Percentiles rank a stretch among this genome's conserved stretches.
Conservation (phyloP, 2,888 invertebrate species). For the Sminthurinus aureus region DNA sequence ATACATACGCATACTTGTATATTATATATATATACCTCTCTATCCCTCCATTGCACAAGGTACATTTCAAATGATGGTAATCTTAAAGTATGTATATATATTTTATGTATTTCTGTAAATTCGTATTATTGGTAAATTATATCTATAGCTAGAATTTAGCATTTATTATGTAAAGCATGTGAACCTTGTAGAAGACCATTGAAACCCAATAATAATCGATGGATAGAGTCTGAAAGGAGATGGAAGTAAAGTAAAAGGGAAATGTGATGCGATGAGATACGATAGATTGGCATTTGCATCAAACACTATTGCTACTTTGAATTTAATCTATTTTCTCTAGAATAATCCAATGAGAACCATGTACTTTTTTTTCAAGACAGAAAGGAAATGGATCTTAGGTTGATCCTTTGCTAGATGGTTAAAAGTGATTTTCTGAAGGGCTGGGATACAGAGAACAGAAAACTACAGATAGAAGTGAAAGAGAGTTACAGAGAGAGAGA, state of each 20-base stretch:
- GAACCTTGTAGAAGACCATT: not conserved
- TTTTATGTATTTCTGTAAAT: not conserved
- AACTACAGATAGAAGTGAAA: not conserved
- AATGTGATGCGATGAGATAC: conserved; percentile 30
- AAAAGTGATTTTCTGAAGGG: conserved; percentile 26
- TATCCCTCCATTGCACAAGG: not conserved
- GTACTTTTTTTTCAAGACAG: not conserved
- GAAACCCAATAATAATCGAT: conserved; percentile 7
- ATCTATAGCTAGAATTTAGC: not conserved
- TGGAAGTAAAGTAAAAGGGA: conserved; percentile 1
- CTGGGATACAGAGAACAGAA: not conserved
- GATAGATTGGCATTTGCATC: conserved; percentile 29
- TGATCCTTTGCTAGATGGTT: conserved; percentile 19
- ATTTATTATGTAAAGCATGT: not conserved
- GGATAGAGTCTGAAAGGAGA: conserved; percentile 20
- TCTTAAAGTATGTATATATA: not conserved
- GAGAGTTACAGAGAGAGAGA: not conserved
- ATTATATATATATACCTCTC: not conserved
- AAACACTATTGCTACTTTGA: conserved; percentile 29
- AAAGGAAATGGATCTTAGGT: conserved; percentile 19
- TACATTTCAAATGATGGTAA: conserved; percentile 21
- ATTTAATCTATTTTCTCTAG: conserved; percentile 31
- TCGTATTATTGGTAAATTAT: not conserved
- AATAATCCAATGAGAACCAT: conserved; percentile 33
- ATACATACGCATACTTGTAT: no score